These are phyloP conservation scores for Cartodere bifasciata DNA, from an alignment of 2,888 invertebrate genomes.

Conservation along the genomic window DNA sequence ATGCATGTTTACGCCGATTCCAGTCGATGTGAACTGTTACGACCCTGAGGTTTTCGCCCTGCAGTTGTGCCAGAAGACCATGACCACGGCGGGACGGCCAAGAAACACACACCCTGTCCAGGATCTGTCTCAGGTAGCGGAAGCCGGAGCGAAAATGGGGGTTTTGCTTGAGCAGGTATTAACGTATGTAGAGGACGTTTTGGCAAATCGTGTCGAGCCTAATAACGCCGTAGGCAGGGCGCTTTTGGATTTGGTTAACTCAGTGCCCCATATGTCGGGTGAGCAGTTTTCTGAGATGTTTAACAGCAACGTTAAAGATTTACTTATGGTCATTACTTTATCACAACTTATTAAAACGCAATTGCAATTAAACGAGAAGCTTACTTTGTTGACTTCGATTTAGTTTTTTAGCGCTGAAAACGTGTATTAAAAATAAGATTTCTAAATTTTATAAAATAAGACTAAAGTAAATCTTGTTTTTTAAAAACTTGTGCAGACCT, in stretches of 20 bases:
- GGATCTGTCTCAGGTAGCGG: constrained; percentile 71
- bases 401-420: constrained; percentile 33
- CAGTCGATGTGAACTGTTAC: constrained; percentile 77
- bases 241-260: constrained; percentile 80
- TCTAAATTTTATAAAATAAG: too few relatives aligned
- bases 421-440: constrained; percentile 2
- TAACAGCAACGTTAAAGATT: constrained; percentile 92
- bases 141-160: constrained; percentile 69
- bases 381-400: constrained; percentile 68
- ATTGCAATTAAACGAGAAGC: constrained; percentile 90
- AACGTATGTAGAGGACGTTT: constrained; percentile 84
- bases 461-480: too few relatives aligned
- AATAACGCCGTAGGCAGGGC: constrained; percentile 85
- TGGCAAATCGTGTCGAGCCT: constrained; percentile 60
- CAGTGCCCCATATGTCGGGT: constrained; percentile 79
- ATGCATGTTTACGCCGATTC: constrained; percentile 93
- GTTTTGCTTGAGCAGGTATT: constrained; percentile 65
- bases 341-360: constrained; percentile 95
- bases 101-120: constrained; percentile 35
- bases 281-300: constrained; percentile 92
- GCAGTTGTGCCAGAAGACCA: constrained; percentile 75
- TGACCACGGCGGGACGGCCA: constrained; percentile 37
- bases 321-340: constrained; percentile 93
- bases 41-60: constrained; percentile 81
- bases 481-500: too few relatives aligned